Evolutionary conservation across 1,140 invertebrate species (phyloP).

Genomic region (Caenorhabditis briggsae): DNA sequence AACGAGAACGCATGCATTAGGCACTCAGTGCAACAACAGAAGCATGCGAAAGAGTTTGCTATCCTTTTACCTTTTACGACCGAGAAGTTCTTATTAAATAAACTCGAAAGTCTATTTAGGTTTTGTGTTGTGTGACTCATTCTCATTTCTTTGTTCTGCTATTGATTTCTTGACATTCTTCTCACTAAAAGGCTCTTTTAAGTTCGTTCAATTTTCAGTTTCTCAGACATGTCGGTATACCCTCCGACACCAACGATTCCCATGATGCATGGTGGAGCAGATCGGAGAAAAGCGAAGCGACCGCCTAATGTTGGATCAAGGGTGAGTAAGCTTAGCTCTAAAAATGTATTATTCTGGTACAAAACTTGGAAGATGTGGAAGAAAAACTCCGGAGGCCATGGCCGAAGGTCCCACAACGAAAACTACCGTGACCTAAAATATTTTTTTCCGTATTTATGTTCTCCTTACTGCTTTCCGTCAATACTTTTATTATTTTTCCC

Average conservation of each 20-base stretch:
- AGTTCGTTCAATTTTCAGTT: background rate
- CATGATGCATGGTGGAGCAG: constrained; percentile 45
- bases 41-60: constrained; percentile 35
- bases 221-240: constrained; percentile 41
- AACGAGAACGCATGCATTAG: constrained; percentile 47
- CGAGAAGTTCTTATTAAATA: constrained; percentile 34
- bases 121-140: background rate
- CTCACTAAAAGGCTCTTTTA: background rate
- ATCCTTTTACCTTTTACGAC: constrained; percentile 19
- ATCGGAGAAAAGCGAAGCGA: background rate
- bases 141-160: background rate
- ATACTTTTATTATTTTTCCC: too few relatives aligned
- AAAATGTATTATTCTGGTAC: background rate
- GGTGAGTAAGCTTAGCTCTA: background rate
- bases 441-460: too few relatives aligned
- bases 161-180: background rate
- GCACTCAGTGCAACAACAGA: background rate
- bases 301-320: constrained; percentile 30
- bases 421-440: too few relatives aligned
- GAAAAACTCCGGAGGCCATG: background rate
- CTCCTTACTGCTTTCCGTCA: too few relatives aligned
- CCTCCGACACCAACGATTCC: constrained; percentile 31
- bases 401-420: too few relatives aligned
- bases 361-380: background rate
- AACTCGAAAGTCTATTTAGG: background rate